These are phyloP conservation scores for Leptatherina wallacei DNA, from an alignment of 2,797 vertebrate species.

Conservation along the genomic window DNA sequence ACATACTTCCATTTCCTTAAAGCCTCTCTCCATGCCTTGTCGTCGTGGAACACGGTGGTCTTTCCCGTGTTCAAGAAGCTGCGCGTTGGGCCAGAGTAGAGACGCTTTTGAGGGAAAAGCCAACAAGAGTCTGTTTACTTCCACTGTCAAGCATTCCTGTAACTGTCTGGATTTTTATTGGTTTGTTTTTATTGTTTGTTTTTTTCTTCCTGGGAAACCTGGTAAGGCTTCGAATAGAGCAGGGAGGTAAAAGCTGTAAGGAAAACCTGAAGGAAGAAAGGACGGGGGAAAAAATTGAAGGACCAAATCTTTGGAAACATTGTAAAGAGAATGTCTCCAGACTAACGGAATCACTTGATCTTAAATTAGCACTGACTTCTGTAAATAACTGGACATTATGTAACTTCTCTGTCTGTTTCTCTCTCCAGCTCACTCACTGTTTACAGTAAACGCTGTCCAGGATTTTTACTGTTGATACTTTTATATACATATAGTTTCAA, in stretches of 20 bases:
- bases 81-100: constrained; percentile 41
- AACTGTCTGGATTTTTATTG: constrained; percentile 72
- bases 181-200: not conserved
- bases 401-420: constrained; percentile 72
- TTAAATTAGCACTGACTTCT: constrained; percentile 53
- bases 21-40: constrained; percentile 66
- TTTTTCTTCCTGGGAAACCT: constrained; percentile 44
- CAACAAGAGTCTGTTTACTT: constrained; percentile 83
- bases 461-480: constrained; percentile 96
- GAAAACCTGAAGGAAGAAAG: not conserved
- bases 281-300: constrained; percentile 12
- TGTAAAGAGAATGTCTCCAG: constrained; percentile 67
- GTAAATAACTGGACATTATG: constrained; percentile 86
- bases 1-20: constrained; percentile 72
- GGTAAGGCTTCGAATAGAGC: constrained; percentile 40
- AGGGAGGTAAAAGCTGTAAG: constrained; percentile 14
- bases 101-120: constrained; percentile 51
- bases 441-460: constrained; percentile 96
- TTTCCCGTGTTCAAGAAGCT: constrained; percentile 73
- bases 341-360: constrained; percentile 68
- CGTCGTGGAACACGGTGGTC: constrained; percentile 47
- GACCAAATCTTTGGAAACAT: constrained; percentile 16
- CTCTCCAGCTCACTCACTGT: constrained; percentile 86
- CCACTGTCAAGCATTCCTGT: constrained; percentile 77
- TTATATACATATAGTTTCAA: constrained; percentile 91